Evolutionary conservation across 2,888 invertebrate genomes (phyloP), one percentile per base, ranked within the genome.

Genomic region (Leptinotarsa juncta): DNA sequence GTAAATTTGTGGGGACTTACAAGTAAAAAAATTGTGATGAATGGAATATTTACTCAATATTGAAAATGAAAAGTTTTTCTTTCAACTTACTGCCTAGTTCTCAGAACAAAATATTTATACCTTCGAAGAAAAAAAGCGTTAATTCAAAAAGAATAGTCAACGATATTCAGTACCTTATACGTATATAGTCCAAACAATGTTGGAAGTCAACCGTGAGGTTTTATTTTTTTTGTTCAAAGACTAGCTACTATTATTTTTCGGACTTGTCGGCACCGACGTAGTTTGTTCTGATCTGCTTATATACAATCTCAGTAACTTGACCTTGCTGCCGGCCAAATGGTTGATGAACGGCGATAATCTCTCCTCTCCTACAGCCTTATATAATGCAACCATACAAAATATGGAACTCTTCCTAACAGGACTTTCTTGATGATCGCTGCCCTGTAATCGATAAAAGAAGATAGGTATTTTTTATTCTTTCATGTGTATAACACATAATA

Each of bases 311-410:
- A 97, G 89, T 73, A 97, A 90, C 80, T 97, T 94, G 84, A 95
- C 91, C 90, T 98, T 98, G 89, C 97, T 97, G 82, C 96, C 95
- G 82, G 94, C 94, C 71, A 99, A 90, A 65, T 92, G 92, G 60
- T 91, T 90, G 75, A 98, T 91, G 86, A 96, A 95, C 3, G 96
- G 96, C 83, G 92, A 91, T 87, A 98, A 91, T 55, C 92, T 90
- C 42, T 95, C 95, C 85, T 97, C 96, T 0, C 98, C 98, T 12
- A 97, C 93, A 57, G 94, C 94, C 85, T 95, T 92, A 84, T 98
- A 96, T 83, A 98, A 92, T 66, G 97, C 96, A 4, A 99, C 98
- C 93, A 99, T 96, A 85, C 98, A 98, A 89, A 99, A 98, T 20
- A 98, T 97, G 15, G 97, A 96, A 81, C 97, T 97, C 88, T 99